Evolutionary conservation across 2,888 invertebrate species (phyloP).

Genomic region (Kuschelorhynchus macadamiae): DNA sequence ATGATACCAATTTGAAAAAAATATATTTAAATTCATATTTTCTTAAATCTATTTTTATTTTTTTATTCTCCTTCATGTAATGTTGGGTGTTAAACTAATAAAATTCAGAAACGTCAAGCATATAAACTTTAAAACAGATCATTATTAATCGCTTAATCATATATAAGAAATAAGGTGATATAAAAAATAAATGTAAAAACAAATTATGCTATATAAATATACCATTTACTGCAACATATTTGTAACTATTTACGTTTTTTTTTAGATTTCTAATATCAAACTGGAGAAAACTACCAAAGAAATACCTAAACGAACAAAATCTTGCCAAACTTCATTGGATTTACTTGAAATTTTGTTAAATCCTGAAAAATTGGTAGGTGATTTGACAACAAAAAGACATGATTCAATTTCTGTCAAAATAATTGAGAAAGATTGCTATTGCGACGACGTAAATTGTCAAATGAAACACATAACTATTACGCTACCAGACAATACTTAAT

Average conservation of each 20-base stretch:
- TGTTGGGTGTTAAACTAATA: too few species aligned
- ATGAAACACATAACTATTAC: constrained; percentile 68
- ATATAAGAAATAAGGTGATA: too few species aligned
- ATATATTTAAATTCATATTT: too few species aligned
- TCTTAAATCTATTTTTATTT: too few species aligned
- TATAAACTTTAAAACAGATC: too few species aligned
- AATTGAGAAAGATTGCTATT: constrained; percentile 63
- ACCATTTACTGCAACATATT: too few species aligned
- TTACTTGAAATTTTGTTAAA: constrained; percentile 64
- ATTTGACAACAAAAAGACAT: constrained; percentile 51
- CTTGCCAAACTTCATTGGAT: constrained; percentile 68
- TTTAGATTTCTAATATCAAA: constrained; percentile 22
- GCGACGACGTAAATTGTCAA: constrained; percentile 66
- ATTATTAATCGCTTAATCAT: too few species aligned
- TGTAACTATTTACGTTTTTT: background rate
- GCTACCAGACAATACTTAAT: constrained; percentile 57
- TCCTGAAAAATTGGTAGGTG: constrained; percentile 59
- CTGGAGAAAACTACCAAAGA: constrained; percentile 22
- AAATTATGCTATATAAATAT: too few species aligned
- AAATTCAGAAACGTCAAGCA: too few species aligned
- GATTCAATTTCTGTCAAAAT: constrained; percentile 57
- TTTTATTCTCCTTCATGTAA: too few species aligned
- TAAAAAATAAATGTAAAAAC: too few species aligned
- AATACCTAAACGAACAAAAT: constrained; percentile 61
- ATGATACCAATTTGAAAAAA: too few species aligned